These are phyloP conservation scores for Netelia virgata DNA, from an alignment of 2,888 invertebrate species.

Conservation along the genomic window DNA sequence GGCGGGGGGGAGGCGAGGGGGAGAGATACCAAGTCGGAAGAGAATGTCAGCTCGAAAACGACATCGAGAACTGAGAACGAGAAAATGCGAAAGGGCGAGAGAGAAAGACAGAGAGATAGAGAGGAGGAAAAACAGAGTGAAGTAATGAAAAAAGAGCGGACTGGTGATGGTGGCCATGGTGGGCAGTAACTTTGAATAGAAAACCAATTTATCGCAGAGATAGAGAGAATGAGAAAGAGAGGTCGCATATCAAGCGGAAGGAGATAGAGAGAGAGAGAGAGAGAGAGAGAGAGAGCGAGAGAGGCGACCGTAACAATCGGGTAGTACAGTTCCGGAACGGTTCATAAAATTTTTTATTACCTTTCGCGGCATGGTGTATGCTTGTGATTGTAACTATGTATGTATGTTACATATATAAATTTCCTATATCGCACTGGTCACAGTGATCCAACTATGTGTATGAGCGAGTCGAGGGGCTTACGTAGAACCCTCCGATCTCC, in stretches of 20 bases:
- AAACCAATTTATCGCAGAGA: constrained; percentile 66
- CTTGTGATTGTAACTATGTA: constrained; percentile 29
- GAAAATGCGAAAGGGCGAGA: constrained; percentile 31
- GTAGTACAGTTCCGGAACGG: constrained; percentile 69
- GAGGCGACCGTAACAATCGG: constrained; percentile 71
- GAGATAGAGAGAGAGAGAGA: constrained; percentile 49
- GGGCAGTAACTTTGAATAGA: constrained; percentile 69
- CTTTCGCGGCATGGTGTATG: constrained; percentile 52
- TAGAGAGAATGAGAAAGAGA: constrained; percentile 44
- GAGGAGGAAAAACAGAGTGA: background rate
- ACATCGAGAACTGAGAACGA: constrained; percentile 49
- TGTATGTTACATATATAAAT: constrained; percentile 31
- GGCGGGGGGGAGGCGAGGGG: constrained; percentile 26
- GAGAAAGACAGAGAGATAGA: constrained; percentile 10
- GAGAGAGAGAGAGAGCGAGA: constrained; percentile 43
- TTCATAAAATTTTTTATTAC: constrained; percentile 73
- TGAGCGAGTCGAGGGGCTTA: constrained; percentile 39
- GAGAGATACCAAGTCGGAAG: constrained; percentile 26
- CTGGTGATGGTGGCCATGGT: constrained; percentile 55
- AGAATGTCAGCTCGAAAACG: constrained; percentile 30
- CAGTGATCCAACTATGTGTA: constrained; percentile 38
- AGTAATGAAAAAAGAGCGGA: constrained; percentile 43
- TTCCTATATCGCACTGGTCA: constrained; percentile 18
- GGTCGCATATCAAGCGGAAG: background rate
- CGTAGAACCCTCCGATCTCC: constrained; percentile 43